phyloP scores from a whole-genome alignment of 2,888 invertebrate species.

The Troglohyphantes excavatus region DNA sequence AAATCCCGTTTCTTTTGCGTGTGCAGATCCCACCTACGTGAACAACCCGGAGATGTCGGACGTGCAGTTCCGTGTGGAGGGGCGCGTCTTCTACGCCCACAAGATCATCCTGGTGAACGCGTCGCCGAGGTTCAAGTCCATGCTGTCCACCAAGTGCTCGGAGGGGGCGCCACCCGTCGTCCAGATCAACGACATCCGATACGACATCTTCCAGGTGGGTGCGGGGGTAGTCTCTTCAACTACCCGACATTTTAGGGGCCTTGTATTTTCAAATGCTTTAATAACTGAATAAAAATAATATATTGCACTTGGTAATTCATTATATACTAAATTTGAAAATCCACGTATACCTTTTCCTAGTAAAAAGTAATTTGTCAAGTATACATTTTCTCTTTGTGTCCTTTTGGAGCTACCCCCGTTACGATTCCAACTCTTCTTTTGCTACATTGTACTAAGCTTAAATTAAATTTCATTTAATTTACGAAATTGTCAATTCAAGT shows the following conservation, averaged over 20 bases:
- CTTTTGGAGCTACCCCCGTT: no score
- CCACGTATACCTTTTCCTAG: no score
- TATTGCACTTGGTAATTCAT: background rate
- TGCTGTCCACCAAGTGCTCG: conserved; percentile 90
- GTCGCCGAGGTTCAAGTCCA: conserved; percentile 91
- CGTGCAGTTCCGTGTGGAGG: conserved; percentile 95
- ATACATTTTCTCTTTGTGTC: no score
- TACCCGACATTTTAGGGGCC: background rate
- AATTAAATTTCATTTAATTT: no score
- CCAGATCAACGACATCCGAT: conserved; percentile 95
- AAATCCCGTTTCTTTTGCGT: no score
- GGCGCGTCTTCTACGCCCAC: conserved; percentile 94
- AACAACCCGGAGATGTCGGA: conserved; percentile 96
- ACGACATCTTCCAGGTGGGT: conserved; percentile 93
- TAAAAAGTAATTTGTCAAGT: no score
- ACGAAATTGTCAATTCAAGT: no score
- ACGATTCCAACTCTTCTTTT: no score
- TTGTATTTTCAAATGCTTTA: background rate
- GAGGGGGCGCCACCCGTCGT: conserved; percentile 91
- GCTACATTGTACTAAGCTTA: no score
- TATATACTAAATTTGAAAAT: no score
- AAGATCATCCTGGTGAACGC: conserved; percentile 96
- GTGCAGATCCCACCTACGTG: conserved; percentile 93
- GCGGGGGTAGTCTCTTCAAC: background rate
- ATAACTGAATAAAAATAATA: background rate